Evolutionary conservation across 2,797 vertebrate species (phyloP).

Genomic region (Netta rufina): DNA sequence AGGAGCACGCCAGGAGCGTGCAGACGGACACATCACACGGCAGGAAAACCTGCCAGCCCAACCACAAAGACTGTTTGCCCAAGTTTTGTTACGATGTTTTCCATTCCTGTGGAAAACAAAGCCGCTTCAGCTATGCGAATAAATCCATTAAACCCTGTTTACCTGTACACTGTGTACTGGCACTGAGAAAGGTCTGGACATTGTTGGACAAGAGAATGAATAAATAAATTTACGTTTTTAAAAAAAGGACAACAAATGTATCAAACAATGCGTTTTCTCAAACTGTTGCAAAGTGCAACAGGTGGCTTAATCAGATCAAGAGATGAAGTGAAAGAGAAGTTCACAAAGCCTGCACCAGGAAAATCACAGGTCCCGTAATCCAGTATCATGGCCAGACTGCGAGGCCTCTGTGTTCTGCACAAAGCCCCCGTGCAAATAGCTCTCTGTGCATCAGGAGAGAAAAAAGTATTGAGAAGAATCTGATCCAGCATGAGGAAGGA

Average conservation of each 20-base stretch:
- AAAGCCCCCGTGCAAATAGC: background rate
- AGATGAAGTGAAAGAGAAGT: background rate
- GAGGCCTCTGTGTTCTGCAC: background rate
- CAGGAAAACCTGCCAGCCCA: background rate
- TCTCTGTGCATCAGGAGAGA: background rate
- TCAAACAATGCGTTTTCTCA: accelerated
- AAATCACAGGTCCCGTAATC: background rate
- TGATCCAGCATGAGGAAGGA: accelerated
- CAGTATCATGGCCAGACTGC: accelerated
- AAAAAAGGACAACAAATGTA: accelerated
- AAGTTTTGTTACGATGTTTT: background rate
- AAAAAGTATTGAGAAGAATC: accelerated
- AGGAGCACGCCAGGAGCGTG: accelerated
- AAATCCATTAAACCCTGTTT: background rate
- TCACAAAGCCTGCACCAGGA: background rate
- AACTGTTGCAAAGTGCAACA: background rate
- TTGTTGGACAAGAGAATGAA: background rate
- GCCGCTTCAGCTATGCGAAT: accelerated
- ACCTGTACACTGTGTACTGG: background rate
- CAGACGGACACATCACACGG: background rate
- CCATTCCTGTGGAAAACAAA: background rate
- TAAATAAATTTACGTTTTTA: background rate
- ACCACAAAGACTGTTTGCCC: background rate
- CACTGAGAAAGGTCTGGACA: background rate
- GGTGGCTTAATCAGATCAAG: background rate